Conservation (phyloP, 2,113 vertebrate genomes). For the Grammomys surdaster region DNA sequence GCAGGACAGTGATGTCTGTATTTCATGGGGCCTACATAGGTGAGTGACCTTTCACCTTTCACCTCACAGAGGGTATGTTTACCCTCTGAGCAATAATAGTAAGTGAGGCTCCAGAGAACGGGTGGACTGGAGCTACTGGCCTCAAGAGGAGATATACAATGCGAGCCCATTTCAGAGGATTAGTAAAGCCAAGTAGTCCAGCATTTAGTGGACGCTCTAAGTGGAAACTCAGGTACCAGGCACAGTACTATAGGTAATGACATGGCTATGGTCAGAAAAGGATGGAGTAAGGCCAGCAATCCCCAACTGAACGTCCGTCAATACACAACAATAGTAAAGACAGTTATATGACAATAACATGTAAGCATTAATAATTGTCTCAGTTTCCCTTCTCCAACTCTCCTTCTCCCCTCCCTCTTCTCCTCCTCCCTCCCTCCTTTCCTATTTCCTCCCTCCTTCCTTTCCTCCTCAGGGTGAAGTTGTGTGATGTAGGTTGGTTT, state of each 20-base stretch:
- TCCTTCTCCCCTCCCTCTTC: background rate
- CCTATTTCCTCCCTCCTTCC: background rate
- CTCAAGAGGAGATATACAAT: background rate
- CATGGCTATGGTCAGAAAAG: background rate
- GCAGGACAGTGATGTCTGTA: background rate
- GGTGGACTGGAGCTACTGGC: background rate
- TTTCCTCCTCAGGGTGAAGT: background rate
- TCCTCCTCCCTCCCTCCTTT: no score
- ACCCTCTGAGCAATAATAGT: background rate
- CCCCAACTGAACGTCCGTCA: background rate
- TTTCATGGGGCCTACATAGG: background rate
- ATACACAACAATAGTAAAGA: slow-evolving; percentile 23
- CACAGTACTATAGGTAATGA: background rate
- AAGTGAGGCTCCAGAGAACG: background rate
- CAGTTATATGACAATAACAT: background rate
- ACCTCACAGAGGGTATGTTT: background rate
- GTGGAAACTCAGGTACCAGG: background rate
- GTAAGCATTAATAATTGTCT: background rate
- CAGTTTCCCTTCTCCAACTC: background rate
- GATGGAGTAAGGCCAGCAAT: background rate
- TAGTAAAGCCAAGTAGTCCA: background rate
- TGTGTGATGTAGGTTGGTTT: background rate
- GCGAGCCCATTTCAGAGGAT: background rate
- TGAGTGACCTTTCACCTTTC: background rate
- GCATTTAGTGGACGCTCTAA: background rate